Evolutionary conservation across 1,140 invertebrate genomes (phyloP).

Genomic region (Centruroides sculpturatus): DNA sequence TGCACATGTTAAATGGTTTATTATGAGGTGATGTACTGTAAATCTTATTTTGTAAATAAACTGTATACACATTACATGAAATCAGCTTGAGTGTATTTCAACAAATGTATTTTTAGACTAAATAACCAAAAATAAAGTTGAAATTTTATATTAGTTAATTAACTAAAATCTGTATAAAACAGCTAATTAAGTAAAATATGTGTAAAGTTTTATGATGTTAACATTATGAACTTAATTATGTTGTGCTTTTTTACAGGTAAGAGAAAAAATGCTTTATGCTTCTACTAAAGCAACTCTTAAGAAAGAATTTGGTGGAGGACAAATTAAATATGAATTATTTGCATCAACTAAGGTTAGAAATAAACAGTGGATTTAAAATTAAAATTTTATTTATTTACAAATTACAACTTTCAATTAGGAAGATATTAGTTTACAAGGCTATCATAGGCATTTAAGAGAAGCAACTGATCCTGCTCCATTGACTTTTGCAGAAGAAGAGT

Average conservation of each 20-base stretch:
- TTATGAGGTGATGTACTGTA: too few relatives aligned
- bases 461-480: conserved; percentile 70
- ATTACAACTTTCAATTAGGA: conserved; percentile 1
- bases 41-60: too few relatives aligned
- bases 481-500: conserved; percentile 75
- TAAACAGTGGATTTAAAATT: neutral
- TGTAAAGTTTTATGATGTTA: conserved; percentile 18
- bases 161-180: too few relatives aligned
- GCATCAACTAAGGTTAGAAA: conserved; percentile 50
- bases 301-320: conserved; percentile 75
- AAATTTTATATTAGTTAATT: too few relatives aligned
- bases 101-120: too few relatives aligned
- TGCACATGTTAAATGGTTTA: too few relatives aligned
- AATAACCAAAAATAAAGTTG: too few relatives aligned
- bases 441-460: conserved; percentile 58
- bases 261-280: conserved; percentile 98
- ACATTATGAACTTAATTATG: neutral
- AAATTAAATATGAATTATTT: conserved; percentile 76
- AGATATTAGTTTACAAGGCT: conserved; percentile 45
- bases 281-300: conserved; percentile 97
- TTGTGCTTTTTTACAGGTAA: conserved; percentile 28
- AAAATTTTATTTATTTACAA: neutral
- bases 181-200: neutral
- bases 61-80: too few relatives aligned
- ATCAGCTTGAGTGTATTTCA: too few relatives aligned